Conservation (phyloP, 2,113 vertebrate genomes). For the Plotosus lineatus region DNA sequence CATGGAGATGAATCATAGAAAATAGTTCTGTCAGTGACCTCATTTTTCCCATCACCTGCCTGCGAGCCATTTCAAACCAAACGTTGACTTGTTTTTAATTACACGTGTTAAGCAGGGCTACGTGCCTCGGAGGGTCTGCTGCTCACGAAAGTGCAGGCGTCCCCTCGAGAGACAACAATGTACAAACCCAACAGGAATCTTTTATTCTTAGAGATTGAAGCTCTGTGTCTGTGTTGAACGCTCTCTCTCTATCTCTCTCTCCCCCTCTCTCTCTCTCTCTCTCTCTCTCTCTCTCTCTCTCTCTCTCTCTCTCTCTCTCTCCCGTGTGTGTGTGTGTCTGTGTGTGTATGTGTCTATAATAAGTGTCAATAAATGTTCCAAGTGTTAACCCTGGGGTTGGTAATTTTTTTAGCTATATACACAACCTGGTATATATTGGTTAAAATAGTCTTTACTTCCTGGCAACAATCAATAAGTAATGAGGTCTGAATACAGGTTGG, state of each 20-base stretch:
- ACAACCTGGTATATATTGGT: too few relatives aligned
- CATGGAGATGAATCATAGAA: constrained; percentile 21
- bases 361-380: background rate
- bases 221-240: too few relatives aligned
- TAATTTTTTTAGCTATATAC: too few relatives aligned
- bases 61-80: background rate
- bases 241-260: too few relatives aligned
- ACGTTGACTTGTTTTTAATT: background rate
- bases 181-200: background rate
- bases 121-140: constrained; percentile 18
- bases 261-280: too few relatives aligned
- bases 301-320: too few relatives aligned
- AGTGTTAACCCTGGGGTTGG: too few relatives aligned
- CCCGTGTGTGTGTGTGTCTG: background rate
- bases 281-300: too few relatives aligned
- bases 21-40: constrained; percentile 8
- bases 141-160: background rate
- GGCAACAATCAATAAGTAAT: too few relatives aligned
- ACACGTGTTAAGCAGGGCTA: constrained; percentile 1
- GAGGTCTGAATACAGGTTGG: too few relatives aligned
- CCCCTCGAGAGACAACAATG: background rate
- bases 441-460: too few relatives aligned
- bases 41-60: constrained; percentile 18
- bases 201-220: background rate
- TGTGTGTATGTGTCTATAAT: background rate